Conservation (phyloP, 1,140 invertebrate species). For the Eueides isabella region DNA sequence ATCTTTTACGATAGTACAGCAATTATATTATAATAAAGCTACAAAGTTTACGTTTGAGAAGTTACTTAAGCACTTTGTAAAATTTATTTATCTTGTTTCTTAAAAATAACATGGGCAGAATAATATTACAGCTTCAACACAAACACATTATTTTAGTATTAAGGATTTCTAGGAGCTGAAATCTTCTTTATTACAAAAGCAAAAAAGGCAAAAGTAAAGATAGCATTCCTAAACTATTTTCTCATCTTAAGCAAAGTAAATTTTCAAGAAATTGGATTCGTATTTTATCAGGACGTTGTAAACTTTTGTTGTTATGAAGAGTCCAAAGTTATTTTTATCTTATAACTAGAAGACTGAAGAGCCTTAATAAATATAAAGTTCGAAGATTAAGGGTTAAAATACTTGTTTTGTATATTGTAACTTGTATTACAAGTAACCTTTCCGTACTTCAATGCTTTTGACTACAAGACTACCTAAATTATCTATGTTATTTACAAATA, state of each 20-base stretch:
- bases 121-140: neutral
- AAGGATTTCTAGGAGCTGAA: neutral
- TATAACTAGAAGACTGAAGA: neutral
- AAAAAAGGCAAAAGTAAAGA: conserved; percentile 3
- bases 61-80: too few relatives aligned
- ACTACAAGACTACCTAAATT: neutral
- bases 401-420: neutral
- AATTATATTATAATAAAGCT: too few relatives aligned
- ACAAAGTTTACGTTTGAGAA: too few relatives aligned
- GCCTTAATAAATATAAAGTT: conserved; percentile 8
- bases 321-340: conserved; percentile 8
- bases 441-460: neutral
- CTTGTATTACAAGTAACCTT: neutral
- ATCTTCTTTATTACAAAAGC: conserved; percentile 6
- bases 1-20: too few relatives aligned
- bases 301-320: conserved; percentile 16
- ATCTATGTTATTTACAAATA: too few relatives aligned
- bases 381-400: neutral
- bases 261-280: conserved; percentile 16
- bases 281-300: conserved; percentile 17
- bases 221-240: conserved; percentile 15
- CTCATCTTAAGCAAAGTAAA: conserved; percentile 13
- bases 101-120: neutral
- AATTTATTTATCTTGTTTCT: neutral
- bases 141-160: neutral